phyloP scores from a whole-genome alignment of 2,113 vertebrate species.

The Hyperopisus bebe region DNA sequence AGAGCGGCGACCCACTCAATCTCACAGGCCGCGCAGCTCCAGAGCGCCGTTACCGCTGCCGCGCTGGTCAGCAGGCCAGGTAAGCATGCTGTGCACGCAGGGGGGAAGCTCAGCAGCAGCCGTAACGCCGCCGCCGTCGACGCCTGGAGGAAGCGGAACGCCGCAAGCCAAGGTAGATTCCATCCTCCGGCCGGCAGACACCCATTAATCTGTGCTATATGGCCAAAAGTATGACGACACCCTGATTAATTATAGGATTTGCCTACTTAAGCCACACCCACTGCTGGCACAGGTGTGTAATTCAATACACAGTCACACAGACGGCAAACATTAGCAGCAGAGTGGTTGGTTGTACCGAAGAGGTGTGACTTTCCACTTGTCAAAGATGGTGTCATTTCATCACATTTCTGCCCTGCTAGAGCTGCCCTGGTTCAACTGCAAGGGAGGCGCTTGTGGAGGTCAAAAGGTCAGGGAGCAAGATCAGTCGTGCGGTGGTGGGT shows the following conservation, averaged over 20 bases:
- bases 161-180: slow-evolving; percentile 73
- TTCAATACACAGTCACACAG: background rate
- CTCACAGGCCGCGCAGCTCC: slow-evolving; percentile 78
- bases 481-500: background rate
- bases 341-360: background rate
- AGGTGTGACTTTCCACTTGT: background rate
- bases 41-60: slow-evolving; percentile 68
- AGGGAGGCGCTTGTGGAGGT: background rate
- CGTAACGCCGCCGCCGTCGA: slow-evolving; percentile 55
- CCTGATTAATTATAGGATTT: background rate
- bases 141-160: slow-evolving; percentile 84
- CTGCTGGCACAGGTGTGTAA: background rate
- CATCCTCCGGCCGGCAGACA: background rate
- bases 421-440: background rate
- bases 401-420: background rate
- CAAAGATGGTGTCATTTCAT: background rate
- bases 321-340: background rate
- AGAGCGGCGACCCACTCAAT: slow-evolving; percentile 72
- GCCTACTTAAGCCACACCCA: background rate
- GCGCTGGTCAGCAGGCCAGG: slow-evolving; percentile 72
- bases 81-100: slow-evolving; percentile 73
- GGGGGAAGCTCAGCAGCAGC: slow-evolving; percentile 62
- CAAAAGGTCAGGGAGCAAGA: background rate
- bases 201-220: background rate
- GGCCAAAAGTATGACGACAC: background rate